Evolutionary conservation across 2,888 invertebrate genomes (phyloP).

Genomic region (Crossocerus cetratus): DNA sequence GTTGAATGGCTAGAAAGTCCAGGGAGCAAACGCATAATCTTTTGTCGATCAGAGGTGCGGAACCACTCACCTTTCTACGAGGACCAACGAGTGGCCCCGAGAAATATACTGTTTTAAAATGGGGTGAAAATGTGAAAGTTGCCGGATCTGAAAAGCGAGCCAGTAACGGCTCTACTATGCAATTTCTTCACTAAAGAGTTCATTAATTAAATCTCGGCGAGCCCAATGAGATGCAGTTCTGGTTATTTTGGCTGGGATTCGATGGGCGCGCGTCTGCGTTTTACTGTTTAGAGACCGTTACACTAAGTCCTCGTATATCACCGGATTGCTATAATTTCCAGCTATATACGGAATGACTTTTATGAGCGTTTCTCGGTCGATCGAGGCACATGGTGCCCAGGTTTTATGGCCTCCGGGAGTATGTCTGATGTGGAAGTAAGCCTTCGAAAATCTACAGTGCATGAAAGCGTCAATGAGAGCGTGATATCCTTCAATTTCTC

Average conservation of each 20-base stretch:
- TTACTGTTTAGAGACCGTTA: conserved; percentile 54
- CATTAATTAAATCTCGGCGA: conserved; percentile 25
- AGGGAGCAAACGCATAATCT: too few relatives aligned
- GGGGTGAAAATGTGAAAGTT: too few relatives aligned
- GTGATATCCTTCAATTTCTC: too few relatives aligned
- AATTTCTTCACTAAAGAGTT: conserved; percentile 29
- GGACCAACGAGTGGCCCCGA: too few relatives aligned
- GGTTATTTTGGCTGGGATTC: conserved; percentile 25
- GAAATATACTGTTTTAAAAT: too few relatives aligned
- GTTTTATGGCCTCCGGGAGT: conserved; percentile 45
- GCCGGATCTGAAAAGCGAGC: too few relatives aligned
- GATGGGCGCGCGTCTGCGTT: conserved; percentile 31
- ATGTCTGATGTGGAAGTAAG: conserved; percentile 30
- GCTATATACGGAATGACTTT: conserved; percentile 45
- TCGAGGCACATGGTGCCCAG: conserved; percentile 36
- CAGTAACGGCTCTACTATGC: too few relatives aligned
- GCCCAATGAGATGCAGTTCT: conserved; percentile 20
- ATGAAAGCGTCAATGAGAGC: neutral
- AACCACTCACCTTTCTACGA: too few relatives aligned
- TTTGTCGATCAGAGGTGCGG: too few relatives aligned
- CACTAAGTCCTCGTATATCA: conserved; percentile 50
- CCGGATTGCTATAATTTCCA: conserved; percentile 57
- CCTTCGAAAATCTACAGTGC: conserved; percentile 20
- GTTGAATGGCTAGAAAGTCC: too few relatives aligned
- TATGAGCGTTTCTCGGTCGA: conserved; percentile 47